Evolutionary conservation across 2,113 vertebrate species (phyloP), one percentile per base, ranked within the genome.

Genomic region (Microcebus ravelobensis): DNA sequence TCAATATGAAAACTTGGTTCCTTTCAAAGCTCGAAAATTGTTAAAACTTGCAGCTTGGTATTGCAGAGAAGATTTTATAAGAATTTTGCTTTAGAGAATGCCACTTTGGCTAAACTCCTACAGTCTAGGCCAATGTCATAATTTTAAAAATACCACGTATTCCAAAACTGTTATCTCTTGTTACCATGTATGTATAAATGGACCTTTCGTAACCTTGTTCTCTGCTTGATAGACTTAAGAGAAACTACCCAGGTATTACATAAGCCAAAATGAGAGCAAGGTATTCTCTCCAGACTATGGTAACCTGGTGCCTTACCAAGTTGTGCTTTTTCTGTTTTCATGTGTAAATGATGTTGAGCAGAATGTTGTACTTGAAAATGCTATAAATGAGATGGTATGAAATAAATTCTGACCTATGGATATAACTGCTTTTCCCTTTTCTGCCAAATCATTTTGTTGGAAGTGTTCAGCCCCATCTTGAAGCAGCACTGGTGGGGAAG

Each of bases 291-390:
- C 96, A 96, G 96, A 95, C 96, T 70, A 17, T 45, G 1, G 8
- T 96, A 96, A 98, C 98, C 97, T 97, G 91, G 98, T 99, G 98
- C 98, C 98, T 99, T 98, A 98, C 98, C 52, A 98, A 95, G 95
- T 59, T 96, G 84, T 94, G 74, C 61, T 97, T 74, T 74, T 98
- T 98, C 95, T 92, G 94, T 97, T 98, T 98, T 97, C 94, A 96
- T 86, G 39, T 97, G 92, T 98, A 97, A 95, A 91, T 95, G 97
- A 94, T 96, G 94, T 95, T 96, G 91, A 97, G 97, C 93, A 95
- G 96, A 94, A 94, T 80, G 92, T 86, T 98, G 97, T 96, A 92
- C 89, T 97, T 98, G 97, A 97, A 96, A 97, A 98, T 96, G 86
- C 94, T 96, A 94, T 98, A 84, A 97, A 96, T 97, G 87, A 97